Percentiles rank a stretch among this genome's conserved stretches.
Evolutionary conservation across 2,113 vertebrate species (phyloP).

Genomic region (Xyliphius kryptos): DNA sequence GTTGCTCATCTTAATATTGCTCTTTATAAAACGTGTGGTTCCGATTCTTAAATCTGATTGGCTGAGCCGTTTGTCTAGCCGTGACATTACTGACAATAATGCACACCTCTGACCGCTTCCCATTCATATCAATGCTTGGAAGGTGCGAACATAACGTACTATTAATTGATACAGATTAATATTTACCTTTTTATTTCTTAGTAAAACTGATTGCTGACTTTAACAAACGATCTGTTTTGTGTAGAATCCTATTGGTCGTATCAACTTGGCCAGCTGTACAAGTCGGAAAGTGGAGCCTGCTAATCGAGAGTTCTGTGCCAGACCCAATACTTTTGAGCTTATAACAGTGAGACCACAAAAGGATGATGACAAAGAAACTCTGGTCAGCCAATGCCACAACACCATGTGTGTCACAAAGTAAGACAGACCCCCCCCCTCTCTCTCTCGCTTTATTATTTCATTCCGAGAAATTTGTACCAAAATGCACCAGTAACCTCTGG

Average conservation of each 20-base stretch:
- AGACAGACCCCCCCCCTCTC: too few relatives aligned
- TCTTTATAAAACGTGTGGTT: too few relatives aligned
- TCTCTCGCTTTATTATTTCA: background rate
- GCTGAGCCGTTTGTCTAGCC: too few relatives aligned
- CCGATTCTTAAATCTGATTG: too few relatives aligned
- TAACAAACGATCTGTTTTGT: conserved; percentile 4
- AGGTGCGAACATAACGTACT: too few relatives aligned
- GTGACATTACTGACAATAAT: too few relatives aligned
- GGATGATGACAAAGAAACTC: conserved; percentile 86
- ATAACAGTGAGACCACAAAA: conserved; percentile 85
- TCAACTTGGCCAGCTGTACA: conserved; percentile 88
- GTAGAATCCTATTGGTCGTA: conserved; percentile 82
- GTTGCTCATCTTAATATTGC: too few relatives aligned
- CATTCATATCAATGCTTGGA: too few relatives aligned
- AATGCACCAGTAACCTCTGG: background rate
- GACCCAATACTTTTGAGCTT: conserved; percentile 90
- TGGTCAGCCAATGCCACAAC: conserved; percentile 87
- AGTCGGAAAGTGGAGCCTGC: conserved; percentile 82
- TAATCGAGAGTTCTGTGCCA: conserved; percentile 90
- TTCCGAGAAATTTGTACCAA: too few relatives aligned
- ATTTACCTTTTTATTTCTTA: background rate
- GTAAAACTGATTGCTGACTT: background rate
- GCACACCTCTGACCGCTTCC: too few relatives aligned
- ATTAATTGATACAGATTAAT: too few relatives aligned
- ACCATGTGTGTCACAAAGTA: conserved; percentile 95